These are phyloP conservation scores for Hedya salicella DNA, from an alignment of 2,888 invertebrate species.

Conservation along the genomic window DNA sequence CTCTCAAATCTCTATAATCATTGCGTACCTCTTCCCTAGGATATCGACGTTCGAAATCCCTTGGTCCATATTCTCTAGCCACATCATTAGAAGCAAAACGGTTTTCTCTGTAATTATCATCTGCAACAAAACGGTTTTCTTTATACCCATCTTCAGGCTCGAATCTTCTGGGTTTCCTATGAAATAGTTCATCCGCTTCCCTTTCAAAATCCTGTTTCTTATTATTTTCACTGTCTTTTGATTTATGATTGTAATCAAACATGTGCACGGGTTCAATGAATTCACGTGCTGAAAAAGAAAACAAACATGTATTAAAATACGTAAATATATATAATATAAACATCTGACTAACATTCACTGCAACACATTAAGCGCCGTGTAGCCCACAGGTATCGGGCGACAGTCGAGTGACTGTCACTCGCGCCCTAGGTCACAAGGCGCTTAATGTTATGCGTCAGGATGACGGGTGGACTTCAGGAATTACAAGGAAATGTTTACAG, in stretches of 20 bases:
- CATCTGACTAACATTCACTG: too few species aligned
- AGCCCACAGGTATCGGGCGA: too few species aligned
- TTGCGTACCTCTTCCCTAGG: slow-evolving; percentile 45
- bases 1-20: slow-evolving; percentile 58
- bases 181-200: slow-evolving; percentile 71
- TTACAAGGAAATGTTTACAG: too few species aligned
- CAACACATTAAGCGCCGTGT: too few species aligned
- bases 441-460: too few species aligned
- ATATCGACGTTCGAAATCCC: slow-evolving; percentile 41
- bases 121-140: slow-evolving; percentile 45
- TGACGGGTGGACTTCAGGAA: too few species aligned
- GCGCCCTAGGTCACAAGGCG: too few species aligned
- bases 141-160: slow-evolving; percentile 58
- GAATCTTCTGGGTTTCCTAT: slow-evolving; percentile 59
- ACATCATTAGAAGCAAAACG: slow-evolving; percentile 51
- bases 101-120: slow-evolving; percentile 44
- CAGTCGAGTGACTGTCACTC: too few species aligned
- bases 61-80: slow-evolving; percentile 54
- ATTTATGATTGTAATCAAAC: slow-evolving; percentile 89
- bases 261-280: slow-evolving; percentile 87
- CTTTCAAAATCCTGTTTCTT: slow-evolving; percentile 70
- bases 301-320: slow-evolving; percentile 26
- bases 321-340: neutral
- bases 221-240: slow-evolving; percentile 70
- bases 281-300: slow-evolving; percentile 74